A percentile compares a stretch with the other conserved stretches of the same genome.
phyloP scores from a whole-genome alignment of 2,113 vertebrate genomes.

The Cinclus cinclus region DNA sequence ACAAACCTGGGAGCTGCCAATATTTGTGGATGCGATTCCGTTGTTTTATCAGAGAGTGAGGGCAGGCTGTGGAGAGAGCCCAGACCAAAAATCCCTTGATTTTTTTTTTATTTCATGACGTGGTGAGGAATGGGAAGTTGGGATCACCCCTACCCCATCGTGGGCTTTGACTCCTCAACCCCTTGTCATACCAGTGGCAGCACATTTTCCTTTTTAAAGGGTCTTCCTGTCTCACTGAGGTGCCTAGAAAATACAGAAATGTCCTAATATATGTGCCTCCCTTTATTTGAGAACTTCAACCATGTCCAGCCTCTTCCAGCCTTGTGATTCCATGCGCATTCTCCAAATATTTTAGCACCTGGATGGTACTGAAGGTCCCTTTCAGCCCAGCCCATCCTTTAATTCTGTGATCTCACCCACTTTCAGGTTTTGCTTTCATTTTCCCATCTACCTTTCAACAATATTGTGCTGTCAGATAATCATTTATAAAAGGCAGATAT shows the following conservation, averaged over 20 bases:
- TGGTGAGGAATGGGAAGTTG: neutral
- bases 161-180: neutral
- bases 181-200: neutral
- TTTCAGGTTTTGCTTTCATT: neutral
- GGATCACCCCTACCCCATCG: neutral
- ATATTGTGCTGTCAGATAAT: neutral
- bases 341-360: neutral
- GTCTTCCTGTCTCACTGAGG: neutral
- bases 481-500: neutral
- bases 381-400: neutral
- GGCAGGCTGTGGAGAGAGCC: neutral
- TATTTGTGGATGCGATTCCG: neutral
- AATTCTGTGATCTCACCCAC: neutral
- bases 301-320: neutral
- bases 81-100: neutral
- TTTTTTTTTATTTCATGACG: neutral
- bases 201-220: neutral
- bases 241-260: neutral
- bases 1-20: neutral
- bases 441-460: neutral
- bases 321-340: neutral
- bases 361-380: neutral
- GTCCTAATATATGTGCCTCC: rapidly evolving
- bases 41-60: neutral
- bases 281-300: neutral